Evolutionary conservation across 2,888 invertebrate genomes (phyloP).

Genomic region (Conomelus anceps): DNA sequence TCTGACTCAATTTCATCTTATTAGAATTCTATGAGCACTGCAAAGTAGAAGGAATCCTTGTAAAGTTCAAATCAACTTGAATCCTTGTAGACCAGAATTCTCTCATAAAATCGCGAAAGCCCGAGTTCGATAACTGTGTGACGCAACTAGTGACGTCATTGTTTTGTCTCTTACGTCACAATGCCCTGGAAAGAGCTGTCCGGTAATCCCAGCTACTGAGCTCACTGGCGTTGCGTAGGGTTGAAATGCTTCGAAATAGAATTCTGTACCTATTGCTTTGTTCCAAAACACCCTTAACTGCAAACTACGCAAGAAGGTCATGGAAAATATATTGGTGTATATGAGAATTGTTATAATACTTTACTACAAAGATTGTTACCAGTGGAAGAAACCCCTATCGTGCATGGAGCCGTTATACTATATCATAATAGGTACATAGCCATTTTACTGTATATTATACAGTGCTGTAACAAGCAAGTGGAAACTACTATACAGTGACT

Average conservation of each 20-base stretch:
- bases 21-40: too few species aligned
- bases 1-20: too few species aligned
- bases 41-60: too few species aligned
- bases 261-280: background rate
- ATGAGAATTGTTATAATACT: too few species aligned
- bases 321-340: too few species aligned
- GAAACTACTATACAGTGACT: too few species aligned
- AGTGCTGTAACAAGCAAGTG: too few species aligned
- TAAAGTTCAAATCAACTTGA: background rate
- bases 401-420: too few species aligned
- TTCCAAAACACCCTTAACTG: background rate
- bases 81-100: background rate
- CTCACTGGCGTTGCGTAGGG: background rate
- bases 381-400: too few species aligned
- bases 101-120: background rate
- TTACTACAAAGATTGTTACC: too few species aligned
- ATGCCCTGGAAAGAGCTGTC: background rate
- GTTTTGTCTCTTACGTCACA: background rate
- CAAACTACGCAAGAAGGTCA: background rate
- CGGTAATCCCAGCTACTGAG: background rate
- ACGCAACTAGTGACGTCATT: background rate
- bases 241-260: background rate
- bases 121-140: background rate
- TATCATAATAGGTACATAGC: too few species aligned
- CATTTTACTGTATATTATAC: too few species aligned